Base-by-base conservation (phyloP, 2,113 vertebrate genomes). In the Ceyx margarethae region DNA sequence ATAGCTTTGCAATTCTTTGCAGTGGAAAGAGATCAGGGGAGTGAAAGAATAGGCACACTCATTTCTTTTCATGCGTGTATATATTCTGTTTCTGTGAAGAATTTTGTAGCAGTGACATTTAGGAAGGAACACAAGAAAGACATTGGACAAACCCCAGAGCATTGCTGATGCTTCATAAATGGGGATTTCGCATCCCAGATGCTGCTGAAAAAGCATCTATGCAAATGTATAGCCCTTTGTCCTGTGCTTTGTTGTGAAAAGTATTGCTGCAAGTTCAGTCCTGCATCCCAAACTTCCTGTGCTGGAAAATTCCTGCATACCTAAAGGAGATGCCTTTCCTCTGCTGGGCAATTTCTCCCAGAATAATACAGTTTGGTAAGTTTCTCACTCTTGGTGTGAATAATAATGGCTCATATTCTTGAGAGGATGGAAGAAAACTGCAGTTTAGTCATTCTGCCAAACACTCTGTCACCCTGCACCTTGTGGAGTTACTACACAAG, bases 181-280 rank as follows among this genome's bases (percentile, higher is more conserved):
- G 62, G 50, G 77, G 31, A 81, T 37, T 86, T 66, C 28, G 15
- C 4, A 0, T 86, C 58, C 45, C 66, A 75, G 83, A 90, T 93
- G 77, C 92, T 85, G 71, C 88, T 89, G 76, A 40, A 84, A 87
- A 92, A 73, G 84, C 86, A 73, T 90, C 90, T 95, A 33, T 95
- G 94, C 90, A 91, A 90, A 90, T 78, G 19, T 72, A 46, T 22
- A 89, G 69, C 28, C 67, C 72, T 89, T 83, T 71, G 71, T 84
- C 74, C 64, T 48, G 74, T 90, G 69, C 45, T 93, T 79, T 85
- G 42, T 75, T 69, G 42, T 79, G 86, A 62, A 77, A 82, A 72
- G 19, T 73, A 40, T 58, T 78, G n/a, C 76, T 91, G n/a, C 76
- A 83, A 78, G 68, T 73, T 94, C 82, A 64, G 76, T 85, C 50